Evolutionary conservation across 2,113 vertebrate genomes (phyloP), one percentile per base, ranked within the genome.

Genomic region (Xiphophorus hellerii): DNA sequence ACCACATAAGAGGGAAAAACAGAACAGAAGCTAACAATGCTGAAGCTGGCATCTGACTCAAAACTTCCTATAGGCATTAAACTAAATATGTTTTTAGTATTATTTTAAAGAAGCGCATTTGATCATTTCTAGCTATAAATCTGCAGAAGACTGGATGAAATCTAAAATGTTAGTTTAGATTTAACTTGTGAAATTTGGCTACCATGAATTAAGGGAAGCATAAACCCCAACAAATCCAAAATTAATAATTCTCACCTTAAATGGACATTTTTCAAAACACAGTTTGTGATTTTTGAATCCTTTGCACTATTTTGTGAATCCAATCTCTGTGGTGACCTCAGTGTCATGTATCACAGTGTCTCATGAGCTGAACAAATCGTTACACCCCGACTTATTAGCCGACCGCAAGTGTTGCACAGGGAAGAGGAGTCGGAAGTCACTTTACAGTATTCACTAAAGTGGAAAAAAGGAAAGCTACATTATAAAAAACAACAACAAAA

Each of bases 401-500:
- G 1, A 48, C 17, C 17, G 44, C 44, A 6, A 20, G 4, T 20
- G 44, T 48, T 48, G 44, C 17, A 48, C 44, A 48, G 51, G 51
- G 20, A 58, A n/a, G 22, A 10, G 25, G 51, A n/a, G 17, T n/a
- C 25, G 25, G 68, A 75, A 27, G 30, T 44, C 61, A 30, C 5
- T 14, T 44, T 20, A 71, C 60, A 63, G 69, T 6, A n/a, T 62
- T 44, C 67, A 90, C 73, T 85, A 4, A 48, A 83, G 89, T 33
- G 48, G 39, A 83, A 82, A 88, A 51, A 83, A 84, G 48, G 63
- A 76, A 87, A 83, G 39, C 71, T 84, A 89, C 87, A 67, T 85
- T 92, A 90, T 84, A 88, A 87, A 87, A 39, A 39, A 39, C 28
- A 90, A 84, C 54, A 90, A 74, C 62, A 58, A n/a, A 58, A 58